Evolutionary conservation across 2,797 vertebrate species (phyloP).

Genomic region (Darevskia nairensis): DNA sequence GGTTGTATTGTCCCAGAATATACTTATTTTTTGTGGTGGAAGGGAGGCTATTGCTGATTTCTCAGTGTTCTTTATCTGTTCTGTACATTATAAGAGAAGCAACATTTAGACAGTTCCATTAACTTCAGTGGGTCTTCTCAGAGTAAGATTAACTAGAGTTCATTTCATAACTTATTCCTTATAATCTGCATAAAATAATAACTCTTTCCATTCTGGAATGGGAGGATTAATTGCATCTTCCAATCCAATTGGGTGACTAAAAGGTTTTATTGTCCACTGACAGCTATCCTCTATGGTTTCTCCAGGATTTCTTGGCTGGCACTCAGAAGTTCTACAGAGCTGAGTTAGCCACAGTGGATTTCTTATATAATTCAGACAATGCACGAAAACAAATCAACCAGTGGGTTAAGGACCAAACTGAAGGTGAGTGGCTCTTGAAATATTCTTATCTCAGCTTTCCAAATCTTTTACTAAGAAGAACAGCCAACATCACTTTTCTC

Average conservation of each 20-base stretch:
- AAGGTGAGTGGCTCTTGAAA: constrained; percentile 74
- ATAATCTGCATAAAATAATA: background rate
- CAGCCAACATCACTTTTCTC: no score
- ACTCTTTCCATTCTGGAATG: background rate
- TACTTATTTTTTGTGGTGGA: no score
- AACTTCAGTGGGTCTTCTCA: no score
- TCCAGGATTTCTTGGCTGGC: constrained; percentile 86
- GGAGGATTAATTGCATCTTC: background rate
- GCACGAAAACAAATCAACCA: constrained; percentile 87
- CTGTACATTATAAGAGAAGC: no score
- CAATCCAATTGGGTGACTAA: background rate
- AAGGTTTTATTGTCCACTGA: background rate
- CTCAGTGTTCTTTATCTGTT: no score
- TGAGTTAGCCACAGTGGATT: constrained; percentile 87
- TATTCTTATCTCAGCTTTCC: background rate
- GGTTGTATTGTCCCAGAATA: background rate
- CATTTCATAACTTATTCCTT: no score
- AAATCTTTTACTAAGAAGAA: no score
- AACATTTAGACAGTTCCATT: no score
- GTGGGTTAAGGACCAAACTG: constrained; percentile 92
- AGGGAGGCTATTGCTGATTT: no score
- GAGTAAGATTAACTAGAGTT: no score
- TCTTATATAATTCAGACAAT: constrained; percentile 79
- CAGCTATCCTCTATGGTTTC: background rate
- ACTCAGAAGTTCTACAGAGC: constrained; percentile 87